Percentiles rank a stretch among this genome's conserved stretches.
Evolutionary conservation across 2,113 vertebrate species (phyloP).

Genomic region (Leptocoma aspasia): DNA sequence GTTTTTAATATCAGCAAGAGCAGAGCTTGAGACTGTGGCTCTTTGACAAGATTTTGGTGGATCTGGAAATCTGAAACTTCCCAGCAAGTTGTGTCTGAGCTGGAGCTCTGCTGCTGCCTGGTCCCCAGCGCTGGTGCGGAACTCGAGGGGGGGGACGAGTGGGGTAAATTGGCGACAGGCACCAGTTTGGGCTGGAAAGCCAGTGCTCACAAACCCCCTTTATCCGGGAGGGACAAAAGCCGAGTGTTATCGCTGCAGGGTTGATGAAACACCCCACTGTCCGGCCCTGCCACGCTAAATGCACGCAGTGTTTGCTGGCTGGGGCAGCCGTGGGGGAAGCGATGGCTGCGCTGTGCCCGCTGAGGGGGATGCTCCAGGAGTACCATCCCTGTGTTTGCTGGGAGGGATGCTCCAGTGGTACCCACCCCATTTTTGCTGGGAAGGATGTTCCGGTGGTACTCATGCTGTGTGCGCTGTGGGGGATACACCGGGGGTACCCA

Average conservation of each 20-base stretch:
- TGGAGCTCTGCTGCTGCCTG: constrained; percentile 1
- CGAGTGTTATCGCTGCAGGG: constrained; percentile 61
- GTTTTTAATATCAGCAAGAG: neutral
- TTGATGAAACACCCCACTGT: constrained; percentile 74
- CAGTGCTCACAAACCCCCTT: constrained; percentile 71
- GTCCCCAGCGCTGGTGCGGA: neutral
- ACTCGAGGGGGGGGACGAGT: constrained; percentile 14
- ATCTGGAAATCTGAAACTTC: constrained; percentile 47
- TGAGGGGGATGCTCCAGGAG: neutral
- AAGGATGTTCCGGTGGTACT: fast-evolving
- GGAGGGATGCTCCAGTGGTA: neutral
- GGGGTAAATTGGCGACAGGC: constrained; percentile 67
- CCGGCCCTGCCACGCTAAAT: constrained; percentile 47
- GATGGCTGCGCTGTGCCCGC: fast-evolving
- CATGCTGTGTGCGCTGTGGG: fast-evolving
- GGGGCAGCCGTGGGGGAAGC: neutral
- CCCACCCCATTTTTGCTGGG: neutral
- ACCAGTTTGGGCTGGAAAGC: constrained; percentile 72
- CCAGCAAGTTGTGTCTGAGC: constrained; percentile 33
- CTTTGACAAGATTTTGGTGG: neutral
- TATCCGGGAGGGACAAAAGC: constrained; percentile 71
- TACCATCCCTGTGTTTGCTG: neutral
- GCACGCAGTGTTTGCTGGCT: constrained; percentile 56
- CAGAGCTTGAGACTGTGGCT: neutral
- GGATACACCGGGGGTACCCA: neutral